Conservation (phyloP, 2,113 vertebrate species). For the Odocoileus virginianus region DNA sequence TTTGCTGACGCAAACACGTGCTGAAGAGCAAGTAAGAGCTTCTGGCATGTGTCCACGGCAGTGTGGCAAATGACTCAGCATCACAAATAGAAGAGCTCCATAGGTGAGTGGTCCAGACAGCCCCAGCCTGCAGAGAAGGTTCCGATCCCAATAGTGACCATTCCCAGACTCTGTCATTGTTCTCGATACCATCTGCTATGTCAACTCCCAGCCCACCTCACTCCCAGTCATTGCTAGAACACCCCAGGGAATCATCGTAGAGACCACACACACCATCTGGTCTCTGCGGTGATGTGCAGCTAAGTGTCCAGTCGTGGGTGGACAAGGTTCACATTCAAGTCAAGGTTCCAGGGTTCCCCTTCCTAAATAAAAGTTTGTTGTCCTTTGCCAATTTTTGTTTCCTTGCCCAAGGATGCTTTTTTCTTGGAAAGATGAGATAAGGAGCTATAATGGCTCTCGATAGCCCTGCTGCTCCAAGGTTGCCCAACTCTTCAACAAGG, state of each 20-base stretch:
- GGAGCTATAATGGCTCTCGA: neutral
- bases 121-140: neutral
- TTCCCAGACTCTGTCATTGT: neutral
- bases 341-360: fast-evolving
- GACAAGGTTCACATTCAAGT: neutral
- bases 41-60: fast-evolving
- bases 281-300: neutral
- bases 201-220: neutral
- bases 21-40: neutral
- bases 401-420: neutral
- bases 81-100: neutral
- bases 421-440: neutral
- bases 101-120: neutral
- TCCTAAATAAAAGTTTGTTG: neutral
- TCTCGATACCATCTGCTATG: neutral
- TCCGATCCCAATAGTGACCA: fast-evolving
- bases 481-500: neutral
- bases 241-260: fast-evolving
- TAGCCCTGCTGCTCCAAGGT: too few species aligned
- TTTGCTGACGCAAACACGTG: neutral
- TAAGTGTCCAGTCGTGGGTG: neutral
- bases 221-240: neutral
- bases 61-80: neutral
- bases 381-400: neutral
- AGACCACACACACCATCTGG: neutral